Base-by-base conservation (phyloP, 2,113 vertebrate genomes). In the Danio rerio region DNA sequence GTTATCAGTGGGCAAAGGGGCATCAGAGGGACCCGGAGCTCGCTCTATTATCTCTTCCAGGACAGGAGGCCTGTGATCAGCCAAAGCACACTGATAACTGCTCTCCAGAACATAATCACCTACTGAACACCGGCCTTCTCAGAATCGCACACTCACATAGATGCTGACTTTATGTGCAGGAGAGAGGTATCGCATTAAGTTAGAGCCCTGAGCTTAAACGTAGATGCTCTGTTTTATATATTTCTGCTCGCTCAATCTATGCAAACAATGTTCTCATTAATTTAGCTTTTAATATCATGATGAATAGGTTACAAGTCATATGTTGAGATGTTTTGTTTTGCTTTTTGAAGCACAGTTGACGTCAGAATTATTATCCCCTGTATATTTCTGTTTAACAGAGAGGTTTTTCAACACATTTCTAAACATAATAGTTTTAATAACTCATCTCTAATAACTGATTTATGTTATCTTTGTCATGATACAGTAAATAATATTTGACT, bases 81-180 rank as follows among this genome's bases (percentile, higher is more conserved):
- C 80, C 18, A 63, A 4, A 49, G 62, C 76, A 59, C n/a, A 7
- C 86, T 88, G 93, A 94, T 93, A 94, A 92, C 91, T 83, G 82
- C 89, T 66, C 82, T 83, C 71, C 69, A 82, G 81, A 86, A 73
- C 71, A 88, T 92, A 93, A 93, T 93, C 92, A 91, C 86, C 83
- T 85, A 83, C 85, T 61, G 81, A 86, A 89, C 88, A 90, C 87
- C 90, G 89, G 79, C 85, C 88, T 93, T 91, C 91, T 88, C 76
- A 92, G 90, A 91, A 94, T 84, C 45, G 18, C 58, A 76, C 86
- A 80, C 43, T 81, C 55, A 78, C 61, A 75, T 21, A 50, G 15
- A 73, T 59, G 53, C 47, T 20, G 69, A 49, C 21, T 78, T 69
- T 74, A 43, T 65, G 47, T 55, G 66, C 9, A 50, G 0, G 10